phyloP scores from a whole-genome alignment of 2,797 vertebrate species.

The Gila robusta region DNA sequence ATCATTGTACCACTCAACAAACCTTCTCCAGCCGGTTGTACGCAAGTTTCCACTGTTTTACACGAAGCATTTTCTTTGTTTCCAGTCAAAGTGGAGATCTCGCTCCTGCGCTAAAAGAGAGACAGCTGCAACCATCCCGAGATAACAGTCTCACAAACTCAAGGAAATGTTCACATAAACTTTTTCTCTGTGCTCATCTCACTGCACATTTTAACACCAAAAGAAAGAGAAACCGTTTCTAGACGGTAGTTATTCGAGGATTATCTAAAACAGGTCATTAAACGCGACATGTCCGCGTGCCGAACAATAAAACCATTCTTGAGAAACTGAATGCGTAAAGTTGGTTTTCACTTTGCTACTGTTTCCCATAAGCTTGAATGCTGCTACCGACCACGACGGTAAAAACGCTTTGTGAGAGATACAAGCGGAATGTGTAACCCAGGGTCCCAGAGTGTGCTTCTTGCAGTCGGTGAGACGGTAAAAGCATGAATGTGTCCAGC shows the following conservation, averaged over 20 bases:
- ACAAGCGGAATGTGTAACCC: neutral
- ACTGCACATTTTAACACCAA: neutral
- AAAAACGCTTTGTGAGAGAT: neutral
- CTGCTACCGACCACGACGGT: too few species aligned
- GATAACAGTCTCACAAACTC: conserved; percentile 62
- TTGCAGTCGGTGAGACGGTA: neutral
- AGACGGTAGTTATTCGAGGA: neutral
- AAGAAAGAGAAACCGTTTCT: neutral
- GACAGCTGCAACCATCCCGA: conserved; percentile 67
- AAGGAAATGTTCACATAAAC: conserved; percentile 58
- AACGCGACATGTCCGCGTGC: conserved; percentile 6
- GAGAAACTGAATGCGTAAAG: conserved; percentile 21
- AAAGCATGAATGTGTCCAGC: conserved; percentile 43
- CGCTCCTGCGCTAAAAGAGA: conserved; percentile 59
- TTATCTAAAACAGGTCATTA: neutral
- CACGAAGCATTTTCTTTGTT: conserved; percentile 69
- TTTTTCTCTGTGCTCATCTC: conserved; percentile 7
- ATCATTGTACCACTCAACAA: conserved; percentile 57
- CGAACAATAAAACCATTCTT: conserved; percentile 37
- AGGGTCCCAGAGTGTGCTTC: neutral
- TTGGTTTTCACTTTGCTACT: conserved; percentile 27
- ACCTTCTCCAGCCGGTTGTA: neutral
- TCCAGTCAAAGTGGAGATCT: conserved; percentile 57
- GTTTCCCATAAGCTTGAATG: neutral
- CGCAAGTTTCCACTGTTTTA: conserved; percentile 7